Percentiles rank a stretch among this genome's conserved stretches.
Evolutionary conservation across 1,140 invertebrate species (phyloP).

Genomic region (Papilio polytes): DNA sequence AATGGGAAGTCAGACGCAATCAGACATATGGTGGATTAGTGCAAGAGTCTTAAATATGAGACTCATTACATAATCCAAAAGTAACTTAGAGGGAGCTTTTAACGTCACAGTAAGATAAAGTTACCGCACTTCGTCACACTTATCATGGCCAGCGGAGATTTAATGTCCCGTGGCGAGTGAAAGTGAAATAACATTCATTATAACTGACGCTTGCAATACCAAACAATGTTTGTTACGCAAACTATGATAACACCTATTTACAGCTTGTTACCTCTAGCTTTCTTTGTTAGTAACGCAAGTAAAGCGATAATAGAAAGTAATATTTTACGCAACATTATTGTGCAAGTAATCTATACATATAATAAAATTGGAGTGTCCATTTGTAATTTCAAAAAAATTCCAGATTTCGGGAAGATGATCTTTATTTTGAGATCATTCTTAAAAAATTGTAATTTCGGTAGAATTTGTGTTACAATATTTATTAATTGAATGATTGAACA

Average conservation of each 20-base stretch:
- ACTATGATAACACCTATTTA: not conserved
- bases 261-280: conserved; percentile 2
- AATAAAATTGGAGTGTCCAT: no score
- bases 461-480: no score
- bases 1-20: no score
- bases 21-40: not conserved
- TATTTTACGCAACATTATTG: not conserved
- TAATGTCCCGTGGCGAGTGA: conserved; percentile 43
- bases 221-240: conserved; percentile 17
- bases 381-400: no score
- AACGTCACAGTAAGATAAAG: conserved; percentile 26
- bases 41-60: not conserved
- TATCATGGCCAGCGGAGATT: conserved; percentile 43
- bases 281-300: not conserved
- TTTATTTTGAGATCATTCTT: no score
- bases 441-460: no score
- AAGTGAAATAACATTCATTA: conserved; percentile 41
- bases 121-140: conserved; percentile 45
- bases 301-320: not conserved
- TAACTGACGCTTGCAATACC: not conserved
- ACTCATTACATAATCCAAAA: conserved; percentile 22
- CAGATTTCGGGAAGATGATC: no score
- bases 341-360: no score
- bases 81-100: not conserved
- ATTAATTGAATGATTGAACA: no score